A percentile compares a stretch with the other conserved stretches of the same genome.
Evolutionary conservation across 2,888 invertebrate genomes (phyloP).

Genomic region (Geophilus truncorum): DNA sequence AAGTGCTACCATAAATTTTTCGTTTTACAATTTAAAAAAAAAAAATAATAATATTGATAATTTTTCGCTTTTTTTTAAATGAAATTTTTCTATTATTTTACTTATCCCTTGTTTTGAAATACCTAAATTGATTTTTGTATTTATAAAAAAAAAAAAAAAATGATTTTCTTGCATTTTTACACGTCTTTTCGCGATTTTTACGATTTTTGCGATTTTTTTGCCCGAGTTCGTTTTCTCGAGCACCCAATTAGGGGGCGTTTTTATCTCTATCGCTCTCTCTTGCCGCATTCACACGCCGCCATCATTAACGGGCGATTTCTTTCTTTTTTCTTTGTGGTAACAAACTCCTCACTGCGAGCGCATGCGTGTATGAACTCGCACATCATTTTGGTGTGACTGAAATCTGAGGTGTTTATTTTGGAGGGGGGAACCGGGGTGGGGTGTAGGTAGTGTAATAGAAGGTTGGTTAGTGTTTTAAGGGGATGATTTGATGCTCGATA

Average conservation of each 20-base stretch:
- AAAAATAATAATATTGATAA: too few relatives aligned
- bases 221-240: neutral
- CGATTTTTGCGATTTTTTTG: neutral
- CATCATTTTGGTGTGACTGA: constrained; percentile 4
- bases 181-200: too few relatives aligned
- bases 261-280: neutral
- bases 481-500: neutral
- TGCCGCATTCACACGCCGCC: constrained; percentile 18
- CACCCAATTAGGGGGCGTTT: constrained; percentile 15
- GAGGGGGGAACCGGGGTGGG: too few relatives aligned
- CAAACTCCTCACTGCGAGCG: neutral
- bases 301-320: constrained; percentile 22
- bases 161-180: too few relatives aligned
- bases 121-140: too few relatives aligned
- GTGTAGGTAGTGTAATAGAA: neutral
- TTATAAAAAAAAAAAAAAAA: too few relatives aligned
- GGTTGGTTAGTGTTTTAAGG: neutral
- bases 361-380: constrained; percentile 10
- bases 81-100: too few relatives aligned
- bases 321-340: constrained; percentile 16
- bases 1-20: too few relatives aligned
- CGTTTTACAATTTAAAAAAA: too few relatives aligned
- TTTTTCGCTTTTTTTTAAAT: too few relatives aligned
- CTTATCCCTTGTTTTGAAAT: too few relatives aligned
- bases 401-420: constrained; percentile 21